Evolutionary conservation across 2,797 vertebrate genomes (phyloP).

Genomic region (Myotis vivesi): DNA sequence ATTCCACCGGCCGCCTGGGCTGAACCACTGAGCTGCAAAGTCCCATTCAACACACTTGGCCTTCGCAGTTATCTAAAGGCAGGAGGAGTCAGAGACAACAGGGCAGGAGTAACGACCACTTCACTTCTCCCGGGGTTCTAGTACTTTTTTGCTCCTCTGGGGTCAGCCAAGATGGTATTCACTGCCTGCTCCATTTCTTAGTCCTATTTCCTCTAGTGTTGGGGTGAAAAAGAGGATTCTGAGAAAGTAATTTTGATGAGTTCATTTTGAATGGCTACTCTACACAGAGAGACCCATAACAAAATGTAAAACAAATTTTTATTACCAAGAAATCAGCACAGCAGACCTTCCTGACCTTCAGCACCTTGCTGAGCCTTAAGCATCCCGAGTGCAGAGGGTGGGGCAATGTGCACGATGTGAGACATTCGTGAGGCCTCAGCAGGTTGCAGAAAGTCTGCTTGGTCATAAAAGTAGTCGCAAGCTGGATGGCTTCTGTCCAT

Average conservation of each 20-base stretch:
- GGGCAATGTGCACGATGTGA: accelerated
- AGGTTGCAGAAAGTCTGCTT: background rate
- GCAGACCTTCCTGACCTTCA: background rate
- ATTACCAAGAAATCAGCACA: background rate
- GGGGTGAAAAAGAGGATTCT: background rate
- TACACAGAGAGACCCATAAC: background rate
- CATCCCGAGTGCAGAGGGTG: background rate
- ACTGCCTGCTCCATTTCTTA: background rate
- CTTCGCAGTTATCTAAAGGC: background rate
- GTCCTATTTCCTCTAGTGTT: background rate
- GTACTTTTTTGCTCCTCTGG: accelerated
- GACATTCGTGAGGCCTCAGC: accelerated
- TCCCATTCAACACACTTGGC: accelerated
- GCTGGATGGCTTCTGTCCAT: background rate
- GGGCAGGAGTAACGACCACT: accelerated
- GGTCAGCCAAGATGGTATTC: background rate
- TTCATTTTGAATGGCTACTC: background rate
- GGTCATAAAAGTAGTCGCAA: background rate
- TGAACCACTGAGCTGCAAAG: too few relatives aligned
- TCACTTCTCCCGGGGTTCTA: accelerated
- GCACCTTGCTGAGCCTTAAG: background rate
- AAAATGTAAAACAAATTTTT: background rate
- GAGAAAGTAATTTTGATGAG: slow-evolving; percentile 3
- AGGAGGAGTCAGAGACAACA: background rate
- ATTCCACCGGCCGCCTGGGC: accelerated